Conservation (phyloP, 2,888 invertebrate genomes). For the Cantharis lateralis region DNA sequence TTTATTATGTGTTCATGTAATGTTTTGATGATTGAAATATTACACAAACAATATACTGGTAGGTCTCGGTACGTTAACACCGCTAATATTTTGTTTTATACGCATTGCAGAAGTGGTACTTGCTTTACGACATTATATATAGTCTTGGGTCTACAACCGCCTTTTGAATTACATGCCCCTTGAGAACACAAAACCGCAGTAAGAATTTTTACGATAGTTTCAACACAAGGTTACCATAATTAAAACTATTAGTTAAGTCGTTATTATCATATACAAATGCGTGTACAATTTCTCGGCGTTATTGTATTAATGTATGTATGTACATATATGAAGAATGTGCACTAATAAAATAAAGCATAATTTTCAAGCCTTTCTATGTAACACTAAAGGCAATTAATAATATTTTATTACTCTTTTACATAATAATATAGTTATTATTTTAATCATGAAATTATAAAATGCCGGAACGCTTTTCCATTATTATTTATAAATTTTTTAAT, state of each 20-base stretch:
- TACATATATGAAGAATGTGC: not conserved
- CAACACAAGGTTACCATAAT: constrained; percentile 4
- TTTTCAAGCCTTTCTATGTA: not conserved
- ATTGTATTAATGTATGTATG: not conserved
- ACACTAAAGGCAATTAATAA: not conserved
- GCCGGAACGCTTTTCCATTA: too few species aligned
- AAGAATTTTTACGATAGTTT: constrained; percentile 26
- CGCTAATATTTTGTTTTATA: constrained; percentile 31
- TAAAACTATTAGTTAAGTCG: constrained; percentile 1
- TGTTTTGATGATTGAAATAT: not conserved
- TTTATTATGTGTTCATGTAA: not conserved
- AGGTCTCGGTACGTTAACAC: not conserved
- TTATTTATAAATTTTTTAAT: too few species aligned
- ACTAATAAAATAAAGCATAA: not conserved
- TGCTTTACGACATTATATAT: constrained; percentile 24
- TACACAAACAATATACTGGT: not conserved
- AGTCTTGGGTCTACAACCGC: constrained; percentile 13
- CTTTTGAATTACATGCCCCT: constrained; percentile 26
- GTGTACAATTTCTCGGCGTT: not conserved
- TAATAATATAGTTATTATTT: too few species aligned
- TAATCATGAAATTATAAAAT: too few species aligned
- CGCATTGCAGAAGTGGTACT: constrained; percentile 30
- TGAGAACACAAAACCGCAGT: constrained; percentile 22
- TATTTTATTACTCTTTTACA: too few species aligned
- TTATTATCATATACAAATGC: not conserved